phyloP scores from a whole-genome alignment of 2,888 invertebrate species.

The Eudemis profundana region DNA sequence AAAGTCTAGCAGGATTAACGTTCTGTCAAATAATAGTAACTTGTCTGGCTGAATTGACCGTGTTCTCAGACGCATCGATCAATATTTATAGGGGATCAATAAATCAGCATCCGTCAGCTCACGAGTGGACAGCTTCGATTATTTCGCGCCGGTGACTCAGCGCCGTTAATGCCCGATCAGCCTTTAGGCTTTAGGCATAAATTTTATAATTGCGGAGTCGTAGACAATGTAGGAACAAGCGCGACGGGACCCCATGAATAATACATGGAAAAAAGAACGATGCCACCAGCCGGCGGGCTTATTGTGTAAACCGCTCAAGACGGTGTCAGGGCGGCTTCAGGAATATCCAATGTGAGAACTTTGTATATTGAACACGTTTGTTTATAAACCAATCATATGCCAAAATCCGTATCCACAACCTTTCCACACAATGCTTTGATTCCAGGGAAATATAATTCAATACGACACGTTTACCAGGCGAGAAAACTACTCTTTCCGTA shows the following conservation, averaged over 20 bases:
- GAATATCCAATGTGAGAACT: slow-evolving; percentile 15
- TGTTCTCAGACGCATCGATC: slow-evolving; percentile 74
- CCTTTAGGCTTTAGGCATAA: slow-evolving; percentile 79
- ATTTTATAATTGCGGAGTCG: slow-evolving; percentile 79
- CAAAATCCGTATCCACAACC: not conserved
- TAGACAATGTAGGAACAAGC: slow-evolving; percentile 81
- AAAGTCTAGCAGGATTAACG: not conserved
- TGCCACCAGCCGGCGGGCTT: slow-evolving; percentile 55
- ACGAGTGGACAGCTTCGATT: slow-evolving; percentile 77
- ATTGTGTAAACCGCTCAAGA: slow-evolving; percentile 32
- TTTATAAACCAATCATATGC: not conserved
- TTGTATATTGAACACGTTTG: slow-evolving; percentile 9
- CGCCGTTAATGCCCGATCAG: slow-evolving; percentile 68
- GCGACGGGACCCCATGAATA: slow-evolving; percentile 74
- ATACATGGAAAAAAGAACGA: slow-evolving; percentile 71
- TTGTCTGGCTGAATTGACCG: slow-evolving; percentile 46
- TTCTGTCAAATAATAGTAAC: slow-evolving; percentile 11
- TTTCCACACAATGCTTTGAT: not conserved
- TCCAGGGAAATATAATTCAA: not conserved
- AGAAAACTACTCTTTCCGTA: no score
- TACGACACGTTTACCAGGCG: not conserved
- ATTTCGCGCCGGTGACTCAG: slow-evolving; percentile 70
- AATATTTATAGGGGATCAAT: slow-evolving; percentile 72
- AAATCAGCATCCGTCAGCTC: slow-evolving; percentile 77
- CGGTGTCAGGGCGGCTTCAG: slow-evolving; percentile 22